Conservation (phyloP, 2,888 invertebrate species). For the Lordiphosa andalusiaca region DNA sequence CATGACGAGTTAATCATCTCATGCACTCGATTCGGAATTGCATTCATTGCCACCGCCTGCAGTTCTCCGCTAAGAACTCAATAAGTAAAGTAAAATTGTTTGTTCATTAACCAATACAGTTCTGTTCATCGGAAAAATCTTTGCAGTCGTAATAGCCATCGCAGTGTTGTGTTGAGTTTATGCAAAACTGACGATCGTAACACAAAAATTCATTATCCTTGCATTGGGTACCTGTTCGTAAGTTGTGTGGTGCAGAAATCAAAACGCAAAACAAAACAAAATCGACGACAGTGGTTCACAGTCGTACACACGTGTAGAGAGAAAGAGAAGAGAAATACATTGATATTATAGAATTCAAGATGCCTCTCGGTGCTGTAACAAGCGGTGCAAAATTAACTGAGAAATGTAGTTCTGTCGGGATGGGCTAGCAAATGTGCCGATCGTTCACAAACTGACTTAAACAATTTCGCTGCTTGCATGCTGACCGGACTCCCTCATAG, state of each 20-base stretch:
- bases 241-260: neutral
- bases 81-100: neutral
- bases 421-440: too few species aligned
- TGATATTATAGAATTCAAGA: neutral
- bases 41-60: too few species aligned
- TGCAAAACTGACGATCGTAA: slow-evolving; percentile 87
- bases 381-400: neutral
- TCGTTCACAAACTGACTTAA: too few species aligned
- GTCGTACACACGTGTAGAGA: neutral
- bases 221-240: slow-evolving; percentile 81
- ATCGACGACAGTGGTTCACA: too few species aligned
- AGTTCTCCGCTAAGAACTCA: neutral
- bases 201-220: slow-evolving; percentile 86
- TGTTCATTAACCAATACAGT: slow-evolving; percentile 84
- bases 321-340: slow-evolving; percentile 10
- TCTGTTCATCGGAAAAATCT: slow-evolving; percentile 94
- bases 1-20: too few species aligned
- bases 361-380: slow-evolving; percentile 4
- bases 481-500: too few species aligned
- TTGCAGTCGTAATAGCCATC: slow-evolving; percentile 94
- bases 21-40: too few species aligned
- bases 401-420: too few species aligned
- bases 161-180: slow-evolving; percentile 88
- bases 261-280: too few species aligned
- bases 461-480: too few species aligned